Evolutionary conservation across 2,113 vertebrate genomes (phyloP).

Genomic region (Carollia perspicillata): DNA sequence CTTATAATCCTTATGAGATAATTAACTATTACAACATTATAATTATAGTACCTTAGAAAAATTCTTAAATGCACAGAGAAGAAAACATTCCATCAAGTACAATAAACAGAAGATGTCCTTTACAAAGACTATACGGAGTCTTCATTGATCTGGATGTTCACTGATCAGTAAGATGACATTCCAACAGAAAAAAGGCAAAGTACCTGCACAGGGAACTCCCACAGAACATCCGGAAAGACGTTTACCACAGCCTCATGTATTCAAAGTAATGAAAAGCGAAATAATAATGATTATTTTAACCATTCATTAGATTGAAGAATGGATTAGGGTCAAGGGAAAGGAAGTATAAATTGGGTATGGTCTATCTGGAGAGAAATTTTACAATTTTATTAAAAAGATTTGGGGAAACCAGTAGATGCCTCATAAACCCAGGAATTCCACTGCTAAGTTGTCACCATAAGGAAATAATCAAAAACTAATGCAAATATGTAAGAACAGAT

Average conservation of each 20-base stretch:
- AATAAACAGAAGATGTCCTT: background rate
- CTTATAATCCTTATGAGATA: background rate
- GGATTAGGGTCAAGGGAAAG: background rate
- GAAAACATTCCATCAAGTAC: background rate
- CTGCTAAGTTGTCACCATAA: background rate
- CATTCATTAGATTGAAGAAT: background rate
- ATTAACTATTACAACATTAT: background rate
- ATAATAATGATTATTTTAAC: background rate
- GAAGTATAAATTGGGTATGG: background rate
- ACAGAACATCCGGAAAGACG: background rate
- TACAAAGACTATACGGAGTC: background rate
- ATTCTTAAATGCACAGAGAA: background rate
- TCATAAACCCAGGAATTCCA: background rate
- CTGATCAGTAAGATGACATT: background rate
- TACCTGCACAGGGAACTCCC: background rate
- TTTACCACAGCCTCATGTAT: background rate
- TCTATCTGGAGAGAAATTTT: background rate
- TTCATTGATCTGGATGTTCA: background rate
- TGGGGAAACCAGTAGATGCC: background rate
- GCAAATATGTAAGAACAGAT: background rate
- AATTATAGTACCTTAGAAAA: background rate
- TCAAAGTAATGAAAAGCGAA: slow-evolving; percentile 16
- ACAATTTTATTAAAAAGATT: background rate
- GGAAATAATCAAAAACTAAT: background rate
- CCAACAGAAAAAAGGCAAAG: background rate